Evolutionary conservation across 37 sponge, comb jelly and placozoan genomes (phyloP).

Genomic region (Ephydatia muelleri): DNA sequence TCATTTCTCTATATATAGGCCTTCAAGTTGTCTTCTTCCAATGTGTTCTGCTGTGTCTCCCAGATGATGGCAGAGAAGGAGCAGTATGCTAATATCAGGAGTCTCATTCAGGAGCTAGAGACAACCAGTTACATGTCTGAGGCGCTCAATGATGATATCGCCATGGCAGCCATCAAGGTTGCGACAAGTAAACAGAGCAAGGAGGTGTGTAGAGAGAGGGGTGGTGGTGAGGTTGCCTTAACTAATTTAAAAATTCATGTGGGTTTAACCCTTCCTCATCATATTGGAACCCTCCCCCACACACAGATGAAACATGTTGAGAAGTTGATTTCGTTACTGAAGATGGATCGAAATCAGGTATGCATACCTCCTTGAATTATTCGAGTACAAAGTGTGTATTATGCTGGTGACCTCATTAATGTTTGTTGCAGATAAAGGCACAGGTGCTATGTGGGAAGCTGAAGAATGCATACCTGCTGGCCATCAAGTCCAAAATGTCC

Average conservation of each 20-base stretch:
- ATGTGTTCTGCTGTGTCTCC: slow-evolving; percentile 45
- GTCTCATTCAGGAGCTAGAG: slow-evolving; percentile 48
- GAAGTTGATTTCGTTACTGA: slow-evolving; percentile 40
- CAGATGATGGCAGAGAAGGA: slow-evolving; percentile 32
- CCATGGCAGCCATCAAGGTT: slow-evolving; percentile 78
- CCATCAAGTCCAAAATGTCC: too few species aligned
- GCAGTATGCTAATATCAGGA: slow-evolving; percentile 45
- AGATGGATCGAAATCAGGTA: slow-evolving; percentile 61
- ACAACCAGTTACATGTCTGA: slow-evolving; percentile 2
- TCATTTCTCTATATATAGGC: slow-evolving; percentile 10
- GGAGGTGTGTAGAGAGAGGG: slow-evolving; percentile 48
- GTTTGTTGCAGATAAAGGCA: too few species aligned
- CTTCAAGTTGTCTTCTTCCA: slow-evolving; percentile 31
- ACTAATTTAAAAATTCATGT: neutral
- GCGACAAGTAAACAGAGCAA: slow-evolving; percentile 55
- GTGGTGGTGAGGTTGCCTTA: neutral
- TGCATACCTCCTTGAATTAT: neutral
- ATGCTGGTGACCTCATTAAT: too few species aligned
- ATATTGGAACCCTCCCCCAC: neutral
- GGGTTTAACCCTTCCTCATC: neutral
- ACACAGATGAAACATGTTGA: slow-evolving; percentile 51
- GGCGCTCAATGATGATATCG: slow-evolving; percentile 63
- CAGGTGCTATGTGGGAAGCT: too few species aligned
- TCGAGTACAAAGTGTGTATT: too few species aligned
- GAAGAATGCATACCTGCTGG: too few species aligned